Conservation (phyloP, 2,113 vertebrate genomes). For the Cebus imitator region DNA sequence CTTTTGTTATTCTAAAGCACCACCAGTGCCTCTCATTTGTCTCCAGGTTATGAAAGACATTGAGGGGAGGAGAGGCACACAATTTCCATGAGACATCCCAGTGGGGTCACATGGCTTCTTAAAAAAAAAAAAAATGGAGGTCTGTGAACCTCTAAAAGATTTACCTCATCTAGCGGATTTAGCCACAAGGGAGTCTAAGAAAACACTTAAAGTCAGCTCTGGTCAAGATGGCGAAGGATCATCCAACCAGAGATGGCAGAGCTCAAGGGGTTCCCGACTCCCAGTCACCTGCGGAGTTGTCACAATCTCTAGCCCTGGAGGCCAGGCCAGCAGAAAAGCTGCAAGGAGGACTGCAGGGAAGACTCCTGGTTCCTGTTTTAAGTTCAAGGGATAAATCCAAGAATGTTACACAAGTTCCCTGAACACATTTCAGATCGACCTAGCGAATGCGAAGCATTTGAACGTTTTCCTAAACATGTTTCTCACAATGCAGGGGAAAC, state of each 20-base stretch:
- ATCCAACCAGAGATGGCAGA: background rate
- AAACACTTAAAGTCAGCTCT: background rate
- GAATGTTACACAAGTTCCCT: too few relatives aligned
- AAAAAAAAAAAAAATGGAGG: background rate
- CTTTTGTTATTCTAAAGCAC: background rate
- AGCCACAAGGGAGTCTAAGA: background rate
- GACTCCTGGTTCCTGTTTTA: background rate
- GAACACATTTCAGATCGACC: background rate
- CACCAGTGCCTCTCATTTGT: background rate
- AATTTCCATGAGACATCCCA: too few relatives aligned
- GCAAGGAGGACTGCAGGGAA: background rate
- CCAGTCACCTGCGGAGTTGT: fast-evolving
- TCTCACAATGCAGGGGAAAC: background rate
- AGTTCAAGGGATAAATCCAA: background rate
- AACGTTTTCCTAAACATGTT: background rate
- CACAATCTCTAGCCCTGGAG: background rate
- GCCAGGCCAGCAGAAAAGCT: background rate
- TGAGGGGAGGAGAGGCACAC: fast-evolving
- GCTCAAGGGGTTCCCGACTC: too few relatives aligned
- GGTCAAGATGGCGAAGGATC: background rate
- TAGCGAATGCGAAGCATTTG: background rate
- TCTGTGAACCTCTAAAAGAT: background rate
- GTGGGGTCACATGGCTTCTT: background rate
- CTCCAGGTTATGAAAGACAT: background rate
- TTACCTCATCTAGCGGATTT: background rate